phyloP scores from a whole-genome alignment of 2,113 vertebrate genomes.

The Salminus brasiliensis region DNA sequence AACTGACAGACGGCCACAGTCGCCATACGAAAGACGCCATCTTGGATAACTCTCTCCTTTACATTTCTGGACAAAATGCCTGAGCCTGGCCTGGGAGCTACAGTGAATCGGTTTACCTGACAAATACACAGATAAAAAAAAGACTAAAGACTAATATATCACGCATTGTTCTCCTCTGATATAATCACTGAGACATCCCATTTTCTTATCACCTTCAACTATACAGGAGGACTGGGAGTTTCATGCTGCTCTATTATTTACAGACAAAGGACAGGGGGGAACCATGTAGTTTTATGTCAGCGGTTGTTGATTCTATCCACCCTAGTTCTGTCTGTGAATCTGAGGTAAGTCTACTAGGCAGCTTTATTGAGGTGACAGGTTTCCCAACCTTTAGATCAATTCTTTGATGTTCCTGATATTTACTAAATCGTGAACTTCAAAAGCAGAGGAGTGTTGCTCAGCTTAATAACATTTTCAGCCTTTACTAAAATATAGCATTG shows the following conservation, averaged over 20 bases:
- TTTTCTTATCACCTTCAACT: background rate
- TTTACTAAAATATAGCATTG: too few species aligned
- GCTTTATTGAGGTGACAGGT: background rate
- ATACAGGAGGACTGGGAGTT: background rate
- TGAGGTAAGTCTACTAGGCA: background rate
- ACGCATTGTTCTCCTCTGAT: background rate
- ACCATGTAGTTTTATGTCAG: background rate
- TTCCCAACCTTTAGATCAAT: background rate
- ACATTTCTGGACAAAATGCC: background rate
- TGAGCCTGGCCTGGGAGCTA: background rate
- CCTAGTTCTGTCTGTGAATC: background rate
- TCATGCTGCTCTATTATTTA: background rate
- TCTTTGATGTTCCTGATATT: background rate
- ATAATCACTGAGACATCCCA: background rate
- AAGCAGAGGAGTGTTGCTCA: background rate
- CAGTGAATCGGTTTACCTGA: background rate
- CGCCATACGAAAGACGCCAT: background rate
- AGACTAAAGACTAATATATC: background rate
- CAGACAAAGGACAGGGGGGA: background rate
- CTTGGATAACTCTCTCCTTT: constrained; percentile 6
- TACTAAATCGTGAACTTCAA: background rate
- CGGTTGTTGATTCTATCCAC: background rate
- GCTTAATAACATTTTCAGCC: background rate
- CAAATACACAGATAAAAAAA: too few species aligned
- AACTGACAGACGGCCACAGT: background rate